A percentile compares a stretch with the other conserved stretches of the same genome.
Conservation (phyloP, 2,797 vertebrate species). For the Lepus townsendii region DNA sequence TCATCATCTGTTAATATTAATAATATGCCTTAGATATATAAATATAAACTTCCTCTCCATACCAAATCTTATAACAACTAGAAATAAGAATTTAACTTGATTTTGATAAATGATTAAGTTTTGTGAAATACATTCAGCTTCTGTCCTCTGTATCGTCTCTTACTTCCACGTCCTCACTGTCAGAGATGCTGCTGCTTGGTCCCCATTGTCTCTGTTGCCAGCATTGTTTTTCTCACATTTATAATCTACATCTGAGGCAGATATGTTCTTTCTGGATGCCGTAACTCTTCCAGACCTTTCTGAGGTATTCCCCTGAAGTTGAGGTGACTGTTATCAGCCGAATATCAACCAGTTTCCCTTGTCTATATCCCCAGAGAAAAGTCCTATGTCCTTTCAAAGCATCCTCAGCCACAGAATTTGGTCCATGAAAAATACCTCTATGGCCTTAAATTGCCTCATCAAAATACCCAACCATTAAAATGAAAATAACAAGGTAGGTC, state of each 20-base stretch:
- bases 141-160: not conserved
- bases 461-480: not conserved
- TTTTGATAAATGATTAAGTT: not conserved
- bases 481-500: not conserved
- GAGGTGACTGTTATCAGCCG: not conserved
- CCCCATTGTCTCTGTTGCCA: not conserved
- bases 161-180: not conserved
- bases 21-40: not conserved
- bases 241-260: not conserved
- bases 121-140: not conserved
- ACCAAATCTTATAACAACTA: not conserved
- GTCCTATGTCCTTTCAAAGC: not conserved
- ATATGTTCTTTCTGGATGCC: not conserved
- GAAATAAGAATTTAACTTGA: not conserved
- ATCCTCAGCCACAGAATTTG: not conserved
- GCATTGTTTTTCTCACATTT: not conserved
- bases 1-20: not conserved
- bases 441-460: not conserved
- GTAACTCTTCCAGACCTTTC: not conserved
- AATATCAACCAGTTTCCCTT: not conserved
- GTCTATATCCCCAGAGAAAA: not conserved
- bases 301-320: not conserved
- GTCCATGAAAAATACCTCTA: not conserved
- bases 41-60: not conserved
- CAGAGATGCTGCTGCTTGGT: not conserved